Evolutionary conservation across 2,113 vertebrate species (phyloP).

Genomic region (Periophthalmodon schlosseri): DNA sequence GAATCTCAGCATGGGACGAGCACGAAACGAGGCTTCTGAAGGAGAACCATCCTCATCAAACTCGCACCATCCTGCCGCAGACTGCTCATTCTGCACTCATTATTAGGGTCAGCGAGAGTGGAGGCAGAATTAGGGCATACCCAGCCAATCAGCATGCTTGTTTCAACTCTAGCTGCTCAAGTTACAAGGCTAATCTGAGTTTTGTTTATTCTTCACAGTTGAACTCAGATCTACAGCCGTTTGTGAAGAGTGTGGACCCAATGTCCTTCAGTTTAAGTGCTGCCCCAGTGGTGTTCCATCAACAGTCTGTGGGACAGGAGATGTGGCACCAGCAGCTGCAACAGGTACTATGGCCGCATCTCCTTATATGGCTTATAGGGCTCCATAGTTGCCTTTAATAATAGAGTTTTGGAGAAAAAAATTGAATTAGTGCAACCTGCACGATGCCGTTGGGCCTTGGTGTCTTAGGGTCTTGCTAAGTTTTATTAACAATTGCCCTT

Average conservation of each 20-base stretch:
- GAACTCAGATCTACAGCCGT: conserved; percentile 93
- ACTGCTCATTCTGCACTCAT: conserved; percentile 37
- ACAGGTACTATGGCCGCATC: conserved; percentile 76
- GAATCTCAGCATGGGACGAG: conserved; percentile 53
- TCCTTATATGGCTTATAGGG: background rate
- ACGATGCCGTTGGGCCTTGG: background rate
- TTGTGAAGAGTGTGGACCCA: conserved; percentile 83
- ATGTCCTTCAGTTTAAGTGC: conserved; percentile 85
- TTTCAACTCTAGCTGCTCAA: conserved; percentile 18
- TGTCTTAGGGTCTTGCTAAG: background rate
- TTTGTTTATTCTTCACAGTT: conserved; percentile 77
- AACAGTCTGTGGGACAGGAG: conserved; percentile 85
- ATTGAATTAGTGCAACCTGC: background rate
- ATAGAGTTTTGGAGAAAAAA: background rate
- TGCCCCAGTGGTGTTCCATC: conserved; percentile 91
- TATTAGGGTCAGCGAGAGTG: conserved; percentile 35
- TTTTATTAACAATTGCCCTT: background rate
- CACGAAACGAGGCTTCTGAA: conserved; percentile 40
- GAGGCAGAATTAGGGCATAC: conserved; percentile 8
- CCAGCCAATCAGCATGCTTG: background rate
- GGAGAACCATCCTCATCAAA: conserved; percentile 46
- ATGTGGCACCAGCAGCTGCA: conserved; percentile 87
- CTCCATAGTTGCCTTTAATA: background rate
- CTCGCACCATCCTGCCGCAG: conserved; percentile 16
- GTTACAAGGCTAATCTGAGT: conserved; percentile 9